Conservation (phyloP, 2,888 invertebrate genomes). For the Eurois occulta region DNA sequence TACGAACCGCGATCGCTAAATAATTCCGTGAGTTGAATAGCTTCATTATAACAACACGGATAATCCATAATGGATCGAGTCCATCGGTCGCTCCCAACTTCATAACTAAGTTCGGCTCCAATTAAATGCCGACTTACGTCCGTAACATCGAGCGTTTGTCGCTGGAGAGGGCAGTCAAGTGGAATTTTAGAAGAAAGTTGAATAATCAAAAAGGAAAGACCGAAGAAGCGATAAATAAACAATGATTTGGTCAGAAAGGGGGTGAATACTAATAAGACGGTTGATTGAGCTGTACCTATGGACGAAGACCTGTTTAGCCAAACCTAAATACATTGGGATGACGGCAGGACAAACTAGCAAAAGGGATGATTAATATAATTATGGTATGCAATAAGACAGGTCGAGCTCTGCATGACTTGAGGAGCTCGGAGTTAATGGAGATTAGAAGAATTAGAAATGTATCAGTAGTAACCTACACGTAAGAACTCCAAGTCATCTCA, state of each 20-base stretch:
- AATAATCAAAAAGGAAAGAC: background rate
- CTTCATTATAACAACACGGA: conserved; percentile 81
- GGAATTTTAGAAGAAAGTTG: background rate
- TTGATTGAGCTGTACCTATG: background rate
- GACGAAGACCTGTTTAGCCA: background rate
- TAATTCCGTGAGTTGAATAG: conserved; percentile 78
- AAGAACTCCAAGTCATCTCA: background rate
- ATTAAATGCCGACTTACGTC: conserved; percentile 81
- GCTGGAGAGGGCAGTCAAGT: conserved; percentile 55
- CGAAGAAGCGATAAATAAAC: background rate
- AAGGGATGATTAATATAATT: no score
- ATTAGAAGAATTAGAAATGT: background rate
- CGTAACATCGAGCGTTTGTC: conserved; percentile 55
- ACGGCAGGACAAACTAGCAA: no score
- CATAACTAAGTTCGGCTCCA: conserved; percentile 80
- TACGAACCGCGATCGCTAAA: conserved; percentile 60
- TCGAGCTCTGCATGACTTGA: no score
- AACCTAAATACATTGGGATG: no score
- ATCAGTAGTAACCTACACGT: background rate
- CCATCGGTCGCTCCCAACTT: conserved; percentile 71
- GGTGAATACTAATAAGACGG: background rate
- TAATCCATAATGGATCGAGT: conserved; percentile 81
- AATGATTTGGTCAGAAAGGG: background rate
- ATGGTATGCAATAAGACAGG: no score
- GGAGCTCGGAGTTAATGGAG: no score